Conservation (phyloP, 1,140 invertebrate species). For the Micrasema minimum region DNA sequence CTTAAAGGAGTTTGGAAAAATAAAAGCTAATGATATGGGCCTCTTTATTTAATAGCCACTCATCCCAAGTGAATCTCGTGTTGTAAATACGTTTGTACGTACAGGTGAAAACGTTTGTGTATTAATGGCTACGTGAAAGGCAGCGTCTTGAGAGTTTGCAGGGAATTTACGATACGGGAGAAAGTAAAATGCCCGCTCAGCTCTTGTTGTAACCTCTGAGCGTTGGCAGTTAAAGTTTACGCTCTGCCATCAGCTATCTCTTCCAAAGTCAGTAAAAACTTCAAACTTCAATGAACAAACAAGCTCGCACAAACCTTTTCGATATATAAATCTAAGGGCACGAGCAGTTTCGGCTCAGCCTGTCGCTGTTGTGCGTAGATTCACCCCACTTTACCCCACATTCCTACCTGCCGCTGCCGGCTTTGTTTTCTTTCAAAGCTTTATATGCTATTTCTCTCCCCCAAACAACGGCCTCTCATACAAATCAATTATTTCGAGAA, state of each 20-base stretch:
- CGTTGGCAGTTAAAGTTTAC: slow-evolving; percentile 51
- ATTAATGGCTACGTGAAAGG: slow-evolving; percentile 37
- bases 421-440: not conserved
- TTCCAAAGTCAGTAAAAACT: slow-evolving; percentile 52
- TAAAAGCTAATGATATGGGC: slow-evolving; percentile 12
- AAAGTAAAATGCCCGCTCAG: slow-evolving; percentile 47
- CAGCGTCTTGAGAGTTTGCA: slow-evolving; percentile 33
- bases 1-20: not conserved
- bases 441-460: too few species aligned
- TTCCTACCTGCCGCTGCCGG: not conserved
- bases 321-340: slow-evolving; percentile 47
- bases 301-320: slow-evolving; percentile 44
- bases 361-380: slow-evolving; percentile 30
- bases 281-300: slow-evolving; percentile 53
- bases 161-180: slow-evolving; percentile 51
- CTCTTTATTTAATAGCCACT: slow-evolving; percentile 22
- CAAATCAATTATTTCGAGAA: too few species aligned
- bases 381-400: slow-evolving; percentile 12
- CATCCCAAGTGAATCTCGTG: not conserved
- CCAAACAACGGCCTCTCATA: too few species aligned
- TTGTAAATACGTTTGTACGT: slow-evolving; percentile 13
- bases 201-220: slow-evolving; percentile 43
- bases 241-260: slow-evolving; percentile 52
- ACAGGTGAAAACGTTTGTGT: slow-evolving; percentile 40
- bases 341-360: slow-evolving; percentile 12